phyloP scores from a whole-genome alignment of 2,113 vertebrate genomes.

The Sula dactylatra region DNA sequence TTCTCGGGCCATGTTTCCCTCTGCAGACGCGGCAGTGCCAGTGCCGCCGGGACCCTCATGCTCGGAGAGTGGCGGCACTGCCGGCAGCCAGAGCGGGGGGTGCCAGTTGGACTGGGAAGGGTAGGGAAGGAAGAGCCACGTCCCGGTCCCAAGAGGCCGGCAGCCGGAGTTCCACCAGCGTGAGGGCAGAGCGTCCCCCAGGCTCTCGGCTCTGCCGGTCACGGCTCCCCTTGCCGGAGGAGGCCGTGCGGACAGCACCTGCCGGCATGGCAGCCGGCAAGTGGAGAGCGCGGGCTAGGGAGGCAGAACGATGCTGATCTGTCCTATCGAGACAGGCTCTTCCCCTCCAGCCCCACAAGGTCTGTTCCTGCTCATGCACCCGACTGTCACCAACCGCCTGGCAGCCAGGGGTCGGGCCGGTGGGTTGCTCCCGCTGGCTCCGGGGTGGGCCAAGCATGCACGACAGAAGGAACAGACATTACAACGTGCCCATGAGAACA shows the following conservation, averaged over 20 bases:
- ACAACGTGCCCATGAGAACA: constrained; percentile 34
- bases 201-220: not conserved
- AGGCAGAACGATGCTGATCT: not conserved
- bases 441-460: not conserved
- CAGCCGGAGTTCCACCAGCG: not conserved
- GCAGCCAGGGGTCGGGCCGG: not conserved
- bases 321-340: not conserved
- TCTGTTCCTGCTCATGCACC: not conserved
- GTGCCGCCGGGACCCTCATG: fast-evolving
- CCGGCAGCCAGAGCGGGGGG: not conserved
- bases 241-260: fast-evolving
- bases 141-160: not conserved
- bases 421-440: not conserved
- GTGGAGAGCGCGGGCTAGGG: fast-evolving
- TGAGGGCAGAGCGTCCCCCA: not conserved
- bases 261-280: not conserved
- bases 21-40: fast-evolving
- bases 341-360: not conserved
- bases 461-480: constrained; percentile 5
- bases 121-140: not conserved
- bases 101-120: not conserved
- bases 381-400: not conserved
- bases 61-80: fast-evolving
- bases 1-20: fast-evolving
- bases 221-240: not conserved